phyloP scores from a whole-genome alignment of 2,113 vertebrate species.

The Holacanthus passer region DNA sequence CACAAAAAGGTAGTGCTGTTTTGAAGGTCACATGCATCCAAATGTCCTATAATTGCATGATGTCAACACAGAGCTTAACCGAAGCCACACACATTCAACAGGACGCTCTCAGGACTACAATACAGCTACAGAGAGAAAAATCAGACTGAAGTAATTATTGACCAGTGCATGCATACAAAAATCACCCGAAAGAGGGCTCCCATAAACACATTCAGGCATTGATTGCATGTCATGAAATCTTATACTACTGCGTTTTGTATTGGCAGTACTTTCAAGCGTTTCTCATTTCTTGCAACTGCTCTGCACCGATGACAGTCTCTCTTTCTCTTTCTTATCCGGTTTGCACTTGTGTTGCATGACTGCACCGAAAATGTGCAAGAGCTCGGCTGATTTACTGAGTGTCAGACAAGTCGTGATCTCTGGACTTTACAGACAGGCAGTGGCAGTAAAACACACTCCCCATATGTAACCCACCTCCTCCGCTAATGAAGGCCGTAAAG shows the following conservation, averaged over 20 bases:
- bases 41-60: neutral
- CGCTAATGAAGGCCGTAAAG: slow-evolving; percentile 85
- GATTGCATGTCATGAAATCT: slow-evolving; percentile 34
- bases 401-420: slow-evolving; percentile 80
- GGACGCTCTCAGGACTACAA: slow-evolving; percentile 29
- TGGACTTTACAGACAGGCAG: slow-evolving; percentile 83
- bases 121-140: neutral
- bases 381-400: slow-evolving; percentile 77
- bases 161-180: slow-evolving; percentile 14
- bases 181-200: neutral
- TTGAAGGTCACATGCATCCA: neutral
- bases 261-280: neutral
- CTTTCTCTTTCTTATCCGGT: slow-evolving; percentile 24
- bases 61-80: slow-evolving; percentile 37
- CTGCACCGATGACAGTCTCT: neutral
- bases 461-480: slow-evolving; percentile 78
- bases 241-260: neutral
- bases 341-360: slow-evolving; percentile 39
- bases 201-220: slow-evolving; percentile 33
- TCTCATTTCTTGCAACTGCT: neutral
- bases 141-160: slow-evolving; percentile 47
- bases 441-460: slow-evolving; percentile 86
- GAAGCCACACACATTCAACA: slow-evolving; percentile 20
- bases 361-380: slow-evolving; percentile 41
- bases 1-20: too few species aligned